phyloP scores from a whole-genome alignment of 2,888 invertebrate species.

The Galerucella calmariensis region DNA sequence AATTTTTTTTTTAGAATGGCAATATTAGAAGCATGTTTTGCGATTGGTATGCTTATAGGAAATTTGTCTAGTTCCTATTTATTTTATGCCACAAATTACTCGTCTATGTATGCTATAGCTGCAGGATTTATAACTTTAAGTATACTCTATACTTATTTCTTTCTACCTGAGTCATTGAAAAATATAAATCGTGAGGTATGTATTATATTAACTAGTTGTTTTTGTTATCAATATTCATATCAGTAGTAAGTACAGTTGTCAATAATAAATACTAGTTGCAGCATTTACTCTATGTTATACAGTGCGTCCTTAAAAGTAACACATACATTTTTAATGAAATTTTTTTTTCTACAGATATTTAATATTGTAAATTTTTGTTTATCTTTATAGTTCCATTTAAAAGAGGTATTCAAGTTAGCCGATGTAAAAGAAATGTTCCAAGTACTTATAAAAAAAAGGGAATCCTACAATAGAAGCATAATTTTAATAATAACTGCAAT shows the following conservation, averaged over 20 bases:
- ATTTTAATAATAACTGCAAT: slow-evolving; percentile 66
- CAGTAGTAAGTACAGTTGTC: too few relatives aligned
- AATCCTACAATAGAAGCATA: slow-evolving; percentile 68
- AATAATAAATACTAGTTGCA: too few relatives aligned
- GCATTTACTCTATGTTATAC: too few relatives aligned
- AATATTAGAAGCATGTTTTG: slow-evolving; percentile 46
- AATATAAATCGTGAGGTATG: slow-evolving; percentile 22
- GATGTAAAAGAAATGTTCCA: slow-evolving; percentile 63
- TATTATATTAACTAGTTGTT: neutral
- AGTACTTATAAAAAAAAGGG: slow-evolving; percentile 70
- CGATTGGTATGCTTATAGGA: slow-evolving; percentile 43
- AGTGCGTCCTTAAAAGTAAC: too few relatives aligned
- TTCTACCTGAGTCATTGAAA: slow-evolving; percentile 47
- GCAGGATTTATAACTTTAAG: slow-evolving; percentile 33
- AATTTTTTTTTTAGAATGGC: slow-evolving; percentile 51
- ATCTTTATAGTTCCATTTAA: slow-evolving; percentile 6
- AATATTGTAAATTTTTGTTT: neutral
- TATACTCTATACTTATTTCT: slow-evolving; percentile 42
- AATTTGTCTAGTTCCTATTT: slow-evolving; percentile 45
- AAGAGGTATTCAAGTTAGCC: neutral
- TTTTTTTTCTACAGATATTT: neutral
- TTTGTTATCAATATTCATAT: neutral
- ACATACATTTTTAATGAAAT: too few relatives aligned
- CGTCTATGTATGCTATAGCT: slow-evolving; percentile 41
- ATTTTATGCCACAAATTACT: slow-evolving; percentile 48